phyloP scores from a whole-genome alignment of 1,140 invertebrate species.

The Papilio aristodemus region DNA sequence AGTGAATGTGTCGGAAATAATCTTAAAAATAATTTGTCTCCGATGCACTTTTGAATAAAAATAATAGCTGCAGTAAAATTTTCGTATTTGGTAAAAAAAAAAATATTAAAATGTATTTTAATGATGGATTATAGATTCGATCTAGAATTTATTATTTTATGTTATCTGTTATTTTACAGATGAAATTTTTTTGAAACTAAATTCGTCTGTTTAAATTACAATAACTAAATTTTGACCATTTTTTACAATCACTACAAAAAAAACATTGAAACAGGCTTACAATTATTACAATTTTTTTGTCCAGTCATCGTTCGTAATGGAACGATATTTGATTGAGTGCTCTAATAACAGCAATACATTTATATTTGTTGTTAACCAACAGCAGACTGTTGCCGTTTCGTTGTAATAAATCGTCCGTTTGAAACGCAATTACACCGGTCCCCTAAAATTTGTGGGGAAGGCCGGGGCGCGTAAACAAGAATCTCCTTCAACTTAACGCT shows the following conservation, averaged over 20 bases:
- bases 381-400: conserved; percentile 11
- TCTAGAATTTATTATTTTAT: too few species aligned
- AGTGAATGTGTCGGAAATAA: neutral
- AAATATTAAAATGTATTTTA: too few species aligned
- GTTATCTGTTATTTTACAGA: too few species aligned
- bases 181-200: neutral
- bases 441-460: conserved; percentile 25
- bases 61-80: neutral
- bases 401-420: conserved; percentile 28
- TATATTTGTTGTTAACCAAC: conserved; percentile 15
- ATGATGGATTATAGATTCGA: too few species aligned
- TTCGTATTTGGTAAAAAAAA: too few species aligned
- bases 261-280: conserved; percentile 5
- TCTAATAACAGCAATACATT: conserved; percentile 6
- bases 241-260: neutral
- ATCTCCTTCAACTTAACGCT: conserved; percentile 33
- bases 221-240: neutral
- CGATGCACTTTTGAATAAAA: neutral
- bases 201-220: neutral
- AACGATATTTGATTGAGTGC: conserved; percentile 22
- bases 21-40: neutral
- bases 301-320: conserved; percentile 21
- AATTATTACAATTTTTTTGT: neutral
- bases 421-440: conserved; percentile 29
- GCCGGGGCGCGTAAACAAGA: conserved; percentile 18